These are phyloP conservation scores for Cyprinodon diabolis DNA, from an alignment of 2,797 vertebrate genomes.

Conservation along the genomic window DNA sequence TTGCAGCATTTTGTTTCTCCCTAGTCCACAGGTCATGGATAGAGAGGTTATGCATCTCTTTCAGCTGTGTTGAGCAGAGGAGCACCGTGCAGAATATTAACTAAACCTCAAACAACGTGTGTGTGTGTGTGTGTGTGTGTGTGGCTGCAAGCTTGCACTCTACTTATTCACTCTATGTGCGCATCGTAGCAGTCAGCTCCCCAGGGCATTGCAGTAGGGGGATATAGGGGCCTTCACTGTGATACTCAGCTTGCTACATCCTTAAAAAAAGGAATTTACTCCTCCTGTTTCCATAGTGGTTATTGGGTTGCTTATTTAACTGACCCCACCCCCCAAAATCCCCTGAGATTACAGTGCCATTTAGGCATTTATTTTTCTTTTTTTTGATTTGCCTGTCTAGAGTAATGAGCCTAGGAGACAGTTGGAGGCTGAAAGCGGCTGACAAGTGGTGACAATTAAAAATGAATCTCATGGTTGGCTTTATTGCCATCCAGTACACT, in stretches of 20 bases:
- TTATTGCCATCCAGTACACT: conserved; percentile 64
- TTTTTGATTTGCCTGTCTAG: conserved; percentile 56
- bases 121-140: conserved; percentile 9
- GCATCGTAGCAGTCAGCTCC: conserved; percentile 50
- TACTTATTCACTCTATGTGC: conserved; percentile 26
- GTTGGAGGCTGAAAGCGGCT: conserved; percentile 62
- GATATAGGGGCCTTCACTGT: conserved; percentile 35
- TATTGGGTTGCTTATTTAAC: conserved; percentile 70
- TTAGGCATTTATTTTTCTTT: conserved; percentile 55
- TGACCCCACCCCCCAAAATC: conserved; percentile 20
- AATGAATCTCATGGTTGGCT: conserved; percentile 61
- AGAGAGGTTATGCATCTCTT: conserved; percentile 68
- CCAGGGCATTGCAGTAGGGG: conserved; percentile 44
- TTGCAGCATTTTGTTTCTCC: conserved; percentile 48
- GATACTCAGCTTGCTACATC: conserved; percentile 54
- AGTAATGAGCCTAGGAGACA: conserved; percentile 69
- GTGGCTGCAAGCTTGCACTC: conserved; percentile 25
- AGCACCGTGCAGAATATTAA: conserved; percentile 76
- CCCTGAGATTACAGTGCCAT: conserved; percentile 61
- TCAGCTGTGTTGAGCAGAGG: conserved; percentile 73
- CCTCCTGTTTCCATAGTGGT: conserved; percentile 55
- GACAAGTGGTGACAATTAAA: conserved; percentile 81
- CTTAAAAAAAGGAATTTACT: conserved; percentile 59
- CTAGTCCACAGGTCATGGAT: conserved; percentile 60
- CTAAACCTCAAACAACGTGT: conserved; percentile 34